Conservation (phyloP, 2,113 vertebrate species). For the Alexandromys fortis region DNA sequence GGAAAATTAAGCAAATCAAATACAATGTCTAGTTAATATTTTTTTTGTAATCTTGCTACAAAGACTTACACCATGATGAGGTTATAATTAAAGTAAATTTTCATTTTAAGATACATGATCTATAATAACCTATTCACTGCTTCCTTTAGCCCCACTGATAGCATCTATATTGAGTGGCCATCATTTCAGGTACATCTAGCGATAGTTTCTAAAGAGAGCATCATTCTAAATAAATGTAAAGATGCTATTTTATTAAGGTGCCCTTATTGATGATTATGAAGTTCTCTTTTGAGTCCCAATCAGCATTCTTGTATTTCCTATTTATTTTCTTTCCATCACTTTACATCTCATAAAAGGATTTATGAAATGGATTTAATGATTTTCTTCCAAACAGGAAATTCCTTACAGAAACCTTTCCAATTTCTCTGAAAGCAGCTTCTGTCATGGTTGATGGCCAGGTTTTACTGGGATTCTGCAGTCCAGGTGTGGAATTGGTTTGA, state of each 20-base stretch:
- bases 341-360: conserved; percentile 20
- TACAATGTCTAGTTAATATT: not conserved
- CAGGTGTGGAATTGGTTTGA: conserved; percentile 57
- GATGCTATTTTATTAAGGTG: not conserved
- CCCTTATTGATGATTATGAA: not conserved
- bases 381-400: conserved; percentile 45
- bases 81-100: conserved; percentile 17
- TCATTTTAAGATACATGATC: not conserved
- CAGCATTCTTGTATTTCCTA: conserved; percentile 29
- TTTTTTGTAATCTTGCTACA: not conserved
- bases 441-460: not conserved
- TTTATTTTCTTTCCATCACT: not conserved
- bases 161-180: not conserved
- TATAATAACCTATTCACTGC: not conserved
- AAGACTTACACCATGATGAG: not conserved
- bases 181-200: not conserved
- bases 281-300: conserved; percentile 48
- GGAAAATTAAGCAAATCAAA: not conserved
- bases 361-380: not conserved
- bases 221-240: not conserved
- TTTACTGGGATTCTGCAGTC: conserved; percentile 58
- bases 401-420: conserved; percentile 33
- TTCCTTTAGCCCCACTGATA: not conserved
- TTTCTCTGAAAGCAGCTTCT: conserved; percentile 62
- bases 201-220: not conserved